These are phyloP conservation scores for Brotula barbata DNA, from an alignment of 2,797 vertebrate species.

Conservation along the genomic window DNA sequence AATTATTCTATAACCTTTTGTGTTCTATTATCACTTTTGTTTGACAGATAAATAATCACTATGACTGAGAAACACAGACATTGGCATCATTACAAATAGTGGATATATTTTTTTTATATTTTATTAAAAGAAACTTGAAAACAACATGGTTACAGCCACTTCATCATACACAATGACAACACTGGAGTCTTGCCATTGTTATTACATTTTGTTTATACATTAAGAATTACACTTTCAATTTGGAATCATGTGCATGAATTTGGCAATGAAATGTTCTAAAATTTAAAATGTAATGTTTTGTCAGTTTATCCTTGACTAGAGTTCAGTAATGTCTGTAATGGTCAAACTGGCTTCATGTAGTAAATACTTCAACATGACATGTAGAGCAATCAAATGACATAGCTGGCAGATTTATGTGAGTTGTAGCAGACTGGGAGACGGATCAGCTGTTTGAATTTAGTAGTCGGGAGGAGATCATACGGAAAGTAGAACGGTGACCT, in stretches of 20 bases:
- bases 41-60: neutral
- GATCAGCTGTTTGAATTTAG: conserved; percentile 12
- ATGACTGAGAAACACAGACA: neutral
- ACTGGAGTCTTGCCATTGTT: too few relatives aligned
- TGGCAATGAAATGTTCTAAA: conserved; percentile 14
- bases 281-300: conserved; percentile 12
- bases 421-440: conserved; percentile 3
- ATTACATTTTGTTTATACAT: neutral
- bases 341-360: conserved; percentile 18
- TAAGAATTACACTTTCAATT: neutral
- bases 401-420: conserved; percentile 26
- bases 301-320: conserved; percentile 11
- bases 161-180: too few relatives aligned
- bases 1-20: neutral
- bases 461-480: conserved; percentile 1
- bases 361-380: conserved; percentile 35
- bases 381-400: conserved; percentile 20
- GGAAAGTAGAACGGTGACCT: conserved; percentile 1
- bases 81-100: neutral
- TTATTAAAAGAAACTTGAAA: too few relatives aligned
- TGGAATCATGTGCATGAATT: conserved; percentile 4
- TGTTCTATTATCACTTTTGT: neutral
- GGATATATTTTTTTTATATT: neutral
- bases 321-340: conserved; percentile 9
- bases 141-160: too few relatives aligned